phyloP scores from a whole-genome alignment of 2,797 vertebrate species.

The Xerus rutilus region DNA sequence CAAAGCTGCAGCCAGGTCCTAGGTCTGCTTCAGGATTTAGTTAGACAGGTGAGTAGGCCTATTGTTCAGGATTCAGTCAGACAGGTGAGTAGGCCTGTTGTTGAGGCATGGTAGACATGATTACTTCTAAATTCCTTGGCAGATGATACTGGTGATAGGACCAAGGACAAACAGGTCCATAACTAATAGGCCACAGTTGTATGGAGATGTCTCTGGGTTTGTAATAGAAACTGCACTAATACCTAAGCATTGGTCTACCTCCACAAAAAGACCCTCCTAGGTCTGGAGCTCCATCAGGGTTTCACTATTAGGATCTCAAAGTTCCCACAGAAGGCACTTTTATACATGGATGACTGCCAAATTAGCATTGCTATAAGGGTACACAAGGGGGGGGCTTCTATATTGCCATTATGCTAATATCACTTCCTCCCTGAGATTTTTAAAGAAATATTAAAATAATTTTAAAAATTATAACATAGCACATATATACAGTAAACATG shows the following conservation, averaged over 20 bases:
- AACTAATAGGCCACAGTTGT: too few relatives aligned
- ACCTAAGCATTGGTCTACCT: not conserved
- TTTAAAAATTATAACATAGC: not conserved
- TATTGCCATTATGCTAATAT: not conserved
- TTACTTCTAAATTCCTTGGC: too few relatives aligned
- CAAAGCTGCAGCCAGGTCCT: not conserved
- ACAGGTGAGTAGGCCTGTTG: too few relatives aligned
- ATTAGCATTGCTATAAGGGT: not conserved
- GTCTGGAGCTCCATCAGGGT: not conserved
- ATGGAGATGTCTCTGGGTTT: not conserved
- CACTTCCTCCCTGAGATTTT: not conserved
- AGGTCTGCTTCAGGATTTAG: not conserved
- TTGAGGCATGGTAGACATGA: not conserved
- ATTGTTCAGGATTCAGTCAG: too few relatives aligned
- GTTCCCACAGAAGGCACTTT: not conserved
- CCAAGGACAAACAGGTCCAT: not conserved
- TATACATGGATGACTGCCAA: not conserved
- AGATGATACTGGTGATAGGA: not conserved
- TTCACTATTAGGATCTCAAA: not conserved
- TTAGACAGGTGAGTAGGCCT: not conserved
- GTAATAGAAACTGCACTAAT: not conserved
- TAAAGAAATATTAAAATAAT: not conserved
- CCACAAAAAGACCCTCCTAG: not conserved
- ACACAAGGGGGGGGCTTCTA: not conserved
- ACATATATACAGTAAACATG: too few relatives aligned